Evolutionary conservation across 2,797 vertebrate genomes (phyloP).

Genomic region (Melanogrammus aeglefinus): DNA sequence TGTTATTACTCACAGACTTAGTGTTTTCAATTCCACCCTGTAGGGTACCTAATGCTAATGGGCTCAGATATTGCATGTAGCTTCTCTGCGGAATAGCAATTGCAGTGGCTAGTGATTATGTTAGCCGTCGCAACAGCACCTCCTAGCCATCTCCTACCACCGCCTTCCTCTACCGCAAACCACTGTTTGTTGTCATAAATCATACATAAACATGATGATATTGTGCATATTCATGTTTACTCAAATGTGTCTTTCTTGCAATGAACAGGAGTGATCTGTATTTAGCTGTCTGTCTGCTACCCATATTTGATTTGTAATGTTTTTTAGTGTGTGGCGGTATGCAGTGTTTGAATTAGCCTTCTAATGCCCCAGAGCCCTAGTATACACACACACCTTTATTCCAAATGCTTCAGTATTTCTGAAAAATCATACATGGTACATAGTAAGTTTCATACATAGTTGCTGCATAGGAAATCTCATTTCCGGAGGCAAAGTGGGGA

Average conservation of each 20-base stretch:
- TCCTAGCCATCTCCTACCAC: constrained; percentile 16
- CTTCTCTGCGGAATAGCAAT: constrained; percentile 11
- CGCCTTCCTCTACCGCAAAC: background rate
- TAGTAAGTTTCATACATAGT: constrained; percentile 59
- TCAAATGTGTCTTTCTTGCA: background rate
- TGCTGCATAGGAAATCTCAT: constrained; percentile 74
- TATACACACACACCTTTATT: constrained; percentile 75
- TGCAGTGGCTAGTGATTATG: constrained; percentile 13
- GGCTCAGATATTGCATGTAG: background rate
- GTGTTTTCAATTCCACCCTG: constrained; percentile 19
- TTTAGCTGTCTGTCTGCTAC: constrained; percentile 16
- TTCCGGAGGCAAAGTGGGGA: constrained; percentile 73
- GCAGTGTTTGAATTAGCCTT: constrained; percentile 61
- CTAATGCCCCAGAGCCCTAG: constrained; percentile 40
- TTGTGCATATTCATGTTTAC: constrained; percentile 8
- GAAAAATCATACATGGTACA: constrained; percentile 74
- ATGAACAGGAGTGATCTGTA: background rate
- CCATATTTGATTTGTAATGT: constrained; percentile 23
- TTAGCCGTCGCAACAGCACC: constrained; percentile 12
- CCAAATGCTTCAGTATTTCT: constrained; percentile 80
- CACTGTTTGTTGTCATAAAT: constrained; percentile 8
- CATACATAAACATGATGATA: constrained; percentile 1
- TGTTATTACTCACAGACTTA: constrained; percentile 13
- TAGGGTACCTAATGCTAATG: background rate
- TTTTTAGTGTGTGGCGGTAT: constrained; percentile 49